Evolutionary conservation across 2,888 invertebrate genomes (phyloP), one percentile per base, ranked within the genome.

Genomic region (Drosophila sordidula): DNA sequence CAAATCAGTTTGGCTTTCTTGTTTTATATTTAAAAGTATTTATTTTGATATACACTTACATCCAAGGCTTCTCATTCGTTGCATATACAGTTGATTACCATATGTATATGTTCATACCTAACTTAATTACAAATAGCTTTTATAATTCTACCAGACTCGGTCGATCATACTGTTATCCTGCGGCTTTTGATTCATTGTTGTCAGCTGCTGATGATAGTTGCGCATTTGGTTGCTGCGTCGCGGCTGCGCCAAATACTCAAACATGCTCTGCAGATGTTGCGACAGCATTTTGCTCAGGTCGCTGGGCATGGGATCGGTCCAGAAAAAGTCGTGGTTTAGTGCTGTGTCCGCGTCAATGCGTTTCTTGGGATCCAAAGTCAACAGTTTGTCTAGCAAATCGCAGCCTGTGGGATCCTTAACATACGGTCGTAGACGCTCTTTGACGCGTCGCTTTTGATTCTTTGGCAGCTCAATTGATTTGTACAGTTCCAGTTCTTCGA

Each of bases 241-340:
- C 59, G 97, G 95, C 72, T 96, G 95, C 70, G 96, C 95, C 69
- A 98, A 93, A 92, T 96, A 98, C 91, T 99, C 98, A 91, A 98
- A 99, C 98, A 98, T 98, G 92, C 97, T 98, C 74, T 94, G 97
- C 72, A 95, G 96, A 93, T 97, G 96, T 87, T 97, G 97, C 0
- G 97, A 97, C 74, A 99, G 93, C 98, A 98, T 98, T 93, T 96
- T 96, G 55, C 95, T 96, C 36, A 98, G 93, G 90, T 97, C 97
- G 89, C 96, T 96, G 0, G 99, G 98, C 96, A 98, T 96, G 0
- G 99, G 99, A 91, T 98, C 98, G 5, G 96, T 97, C 98, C 98
- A 99, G 93, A 99, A 99, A 93, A 99, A 99, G 91, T 98, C 98
- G 90, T 99, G 99, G 93, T 98, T 98, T 1, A 99, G 92, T 0